Evolutionary conservation across 1,140 invertebrate genomes (phyloP), one percentile per base, ranked within the genome.

Genomic region (Galendromus occidentalis): DNA sequence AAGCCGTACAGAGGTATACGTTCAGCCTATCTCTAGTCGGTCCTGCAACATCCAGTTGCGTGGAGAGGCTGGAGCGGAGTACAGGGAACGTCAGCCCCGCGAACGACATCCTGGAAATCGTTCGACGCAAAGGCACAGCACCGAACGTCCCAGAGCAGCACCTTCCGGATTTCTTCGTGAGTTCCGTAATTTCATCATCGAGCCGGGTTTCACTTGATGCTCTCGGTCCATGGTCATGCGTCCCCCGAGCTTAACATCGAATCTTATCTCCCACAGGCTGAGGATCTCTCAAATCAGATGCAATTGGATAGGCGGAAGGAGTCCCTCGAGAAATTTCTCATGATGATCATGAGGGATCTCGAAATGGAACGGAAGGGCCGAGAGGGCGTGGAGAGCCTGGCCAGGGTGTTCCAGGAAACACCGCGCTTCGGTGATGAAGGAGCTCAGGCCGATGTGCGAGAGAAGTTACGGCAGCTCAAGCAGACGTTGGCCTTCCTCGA

Each of bases 251-350:
- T 12, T 44, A 47, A 14, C 28, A 47, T 47, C 18, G 14, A 22
- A 6, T 25, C 14, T 47, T 47, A 22, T n/a, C 12, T 33, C 67
- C 68, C 72, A 6, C 66, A 78, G 77, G 90, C 90, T 67, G 91
- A 96, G 76, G 90, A 95, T 76, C 84, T 87, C 64, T 89, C 87
- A 1, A 81, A 93, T 68, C 85, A 86, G 14, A 94, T 96, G 91
- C 92, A 94, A 74, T 80, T 83, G 64, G 91, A 93, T 71, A 76
- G 91, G 63, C 79, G 91, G 70, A 88, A 87, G 78, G 83, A 87
- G 69, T 71, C 73, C 9, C 74, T 92, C n/a, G 78, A 88, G 33
- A 86, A 88, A 73, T 81, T 91, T 28, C 72, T 91, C 7, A 85
- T 89, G 69, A 73, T 91, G 67, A 83, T 91, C 39, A 85, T 85